These are phyloP conservation scores for Nipponacmea schrenckii DNA, from an alignment of 2,888 invertebrate species.

Conservation along the genomic window DNA sequence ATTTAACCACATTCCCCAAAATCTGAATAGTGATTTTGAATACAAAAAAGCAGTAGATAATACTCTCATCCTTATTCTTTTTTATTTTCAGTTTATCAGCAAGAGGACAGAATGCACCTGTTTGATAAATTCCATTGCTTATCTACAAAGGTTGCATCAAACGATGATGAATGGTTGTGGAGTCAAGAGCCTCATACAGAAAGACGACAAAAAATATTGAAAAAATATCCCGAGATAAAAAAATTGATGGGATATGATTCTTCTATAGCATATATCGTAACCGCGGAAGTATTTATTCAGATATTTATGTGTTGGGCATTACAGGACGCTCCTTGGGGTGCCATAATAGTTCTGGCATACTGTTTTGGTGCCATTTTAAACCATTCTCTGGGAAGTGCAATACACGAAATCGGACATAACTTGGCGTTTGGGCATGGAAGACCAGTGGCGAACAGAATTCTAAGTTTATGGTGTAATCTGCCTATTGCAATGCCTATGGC, in stretches of 20 bases:
- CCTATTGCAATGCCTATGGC: slow-evolving; percentile 65
- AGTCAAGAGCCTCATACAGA: slow-evolving; percentile 97
- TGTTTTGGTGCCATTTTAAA: slow-evolving; percentile 62
- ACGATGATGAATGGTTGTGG: slow-evolving; percentile 81
- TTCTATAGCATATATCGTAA: slow-evolving; percentile 55
- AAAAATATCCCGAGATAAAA: slow-evolving; percentile 67
- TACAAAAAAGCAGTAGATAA: too few relatives aligned
- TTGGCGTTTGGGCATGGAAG: slow-evolving; percentile 65
- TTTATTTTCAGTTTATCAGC: too few relatives aligned
- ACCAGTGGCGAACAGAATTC: slow-evolving; percentile 56
- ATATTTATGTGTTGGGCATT: slow-evolving; percentile 52
- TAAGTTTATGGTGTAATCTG: slow-evolving; percentile 65
- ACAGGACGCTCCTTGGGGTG: slow-evolving; percentile 55
- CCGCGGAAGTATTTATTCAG: slow-evolving; percentile 45
- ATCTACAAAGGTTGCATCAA: slow-evolving; percentile 34
- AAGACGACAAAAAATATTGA: slow-evolving; percentile 88
- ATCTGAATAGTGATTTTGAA: too few relatives aligned
- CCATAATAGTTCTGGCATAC: slow-evolving; percentile 55
- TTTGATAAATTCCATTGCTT: slow-evolving; percentile 44
- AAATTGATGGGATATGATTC: slow-evolving; percentile 66
- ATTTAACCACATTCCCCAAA: too few relatives aligned
- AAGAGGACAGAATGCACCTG: slow-evolving; percentile 27
- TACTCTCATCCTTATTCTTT: too few relatives aligned
- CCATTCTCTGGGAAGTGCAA: slow-evolving; percentile 66
- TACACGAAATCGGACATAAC: slow-evolving; percentile 68